phyloP scores from a whole-genome alignment of 2,888 invertebrate genomes.

The Latrodectus elegans region DNA sequence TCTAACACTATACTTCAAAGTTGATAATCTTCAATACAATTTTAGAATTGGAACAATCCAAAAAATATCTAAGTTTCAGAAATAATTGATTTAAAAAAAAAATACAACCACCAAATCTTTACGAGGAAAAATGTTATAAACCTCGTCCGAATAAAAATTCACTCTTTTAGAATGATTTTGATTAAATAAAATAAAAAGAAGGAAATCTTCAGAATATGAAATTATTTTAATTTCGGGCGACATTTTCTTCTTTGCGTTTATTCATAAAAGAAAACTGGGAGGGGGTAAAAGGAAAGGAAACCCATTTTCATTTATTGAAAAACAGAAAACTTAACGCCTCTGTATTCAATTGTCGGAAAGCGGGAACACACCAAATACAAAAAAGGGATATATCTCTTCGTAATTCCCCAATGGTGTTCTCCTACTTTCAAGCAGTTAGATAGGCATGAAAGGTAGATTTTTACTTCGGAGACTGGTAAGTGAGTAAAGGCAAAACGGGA shows the following conservation, averaged over 20 bases:
- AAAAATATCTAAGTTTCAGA: too few relatives aligned
- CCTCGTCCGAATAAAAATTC: too few relatives aligned
- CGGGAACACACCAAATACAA: background rate
- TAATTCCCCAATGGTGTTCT: slow-evolving; percentile 40
- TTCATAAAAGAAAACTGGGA: background rate
- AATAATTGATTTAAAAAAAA: too few relatives aligned
- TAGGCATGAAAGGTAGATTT: background rate
- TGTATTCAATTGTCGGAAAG: background rate
- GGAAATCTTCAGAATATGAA: too few relatives aligned
- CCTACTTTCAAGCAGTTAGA: slow-evolving; percentile 25
- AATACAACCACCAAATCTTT: too few relatives aligned
- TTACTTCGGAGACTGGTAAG: background rate
- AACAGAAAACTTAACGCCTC: background rate
- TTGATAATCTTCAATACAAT: too few relatives aligned
- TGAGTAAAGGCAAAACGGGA: slow-evolving; percentile 15
- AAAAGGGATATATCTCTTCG: slow-evolving; percentile 6
- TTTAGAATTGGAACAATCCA: too few relatives aligned
- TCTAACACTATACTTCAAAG: too few relatives aligned
- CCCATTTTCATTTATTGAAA: background rate
- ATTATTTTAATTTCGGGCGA: too few relatives aligned
- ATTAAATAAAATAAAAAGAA: too few relatives aligned
- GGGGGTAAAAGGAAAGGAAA: background rate
- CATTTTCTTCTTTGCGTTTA: background rate
- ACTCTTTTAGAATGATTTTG: too few relatives aligned
- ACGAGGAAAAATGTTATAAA: too few relatives aligned